These are phyloP conservation scores for Gymnarchus niloticus DNA, from an alignment of 2,113 vertebrate genomes.

Conservation along the genomic window DNA sequence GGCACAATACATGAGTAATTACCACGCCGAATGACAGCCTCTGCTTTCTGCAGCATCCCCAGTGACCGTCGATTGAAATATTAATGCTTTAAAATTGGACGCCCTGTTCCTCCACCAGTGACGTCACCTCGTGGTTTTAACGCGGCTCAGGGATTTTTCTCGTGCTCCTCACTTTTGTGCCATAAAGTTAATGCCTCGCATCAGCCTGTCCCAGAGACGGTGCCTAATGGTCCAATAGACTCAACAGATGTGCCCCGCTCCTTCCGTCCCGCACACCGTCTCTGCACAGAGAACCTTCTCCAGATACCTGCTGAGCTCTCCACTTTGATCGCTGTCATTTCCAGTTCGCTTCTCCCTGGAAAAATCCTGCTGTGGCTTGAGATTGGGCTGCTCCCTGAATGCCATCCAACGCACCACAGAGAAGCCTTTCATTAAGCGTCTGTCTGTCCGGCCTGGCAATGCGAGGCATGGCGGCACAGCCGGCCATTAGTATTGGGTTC, in stretches of 20 bases:
- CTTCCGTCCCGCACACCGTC: too few relatives aligned
- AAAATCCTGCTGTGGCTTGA: neutral
- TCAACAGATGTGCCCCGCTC: neutral
- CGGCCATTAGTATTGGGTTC: neutral
- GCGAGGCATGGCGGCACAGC: neutral
- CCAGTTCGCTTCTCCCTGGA: neutral
- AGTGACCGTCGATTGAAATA: neutral
- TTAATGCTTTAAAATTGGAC: neutral
- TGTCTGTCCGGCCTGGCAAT: neutral
- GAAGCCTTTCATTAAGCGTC: too few relatives aligned
- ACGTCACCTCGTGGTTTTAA: neutral
- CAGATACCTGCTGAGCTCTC: neutral
- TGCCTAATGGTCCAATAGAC: neutral
- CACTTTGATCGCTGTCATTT: neutral
- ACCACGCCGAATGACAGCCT: neutral
- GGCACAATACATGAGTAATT: neutral
- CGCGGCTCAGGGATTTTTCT: neutral
- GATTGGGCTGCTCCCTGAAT: too few relatives aligned
- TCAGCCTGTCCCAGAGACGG: neutral
- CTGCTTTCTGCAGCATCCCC: neutral
- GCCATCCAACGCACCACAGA: too few relatives aligned
- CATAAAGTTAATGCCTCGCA: neutral
- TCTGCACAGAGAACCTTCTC: neutral
- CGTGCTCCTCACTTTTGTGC: neutral
- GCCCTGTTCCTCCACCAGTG: neutral